Evolutionary conservation across 2,797 vertebrate species (phyloP), one percentile per base, ranked within the genome.

Genomic region (Aotus griseimembra): DNA sequence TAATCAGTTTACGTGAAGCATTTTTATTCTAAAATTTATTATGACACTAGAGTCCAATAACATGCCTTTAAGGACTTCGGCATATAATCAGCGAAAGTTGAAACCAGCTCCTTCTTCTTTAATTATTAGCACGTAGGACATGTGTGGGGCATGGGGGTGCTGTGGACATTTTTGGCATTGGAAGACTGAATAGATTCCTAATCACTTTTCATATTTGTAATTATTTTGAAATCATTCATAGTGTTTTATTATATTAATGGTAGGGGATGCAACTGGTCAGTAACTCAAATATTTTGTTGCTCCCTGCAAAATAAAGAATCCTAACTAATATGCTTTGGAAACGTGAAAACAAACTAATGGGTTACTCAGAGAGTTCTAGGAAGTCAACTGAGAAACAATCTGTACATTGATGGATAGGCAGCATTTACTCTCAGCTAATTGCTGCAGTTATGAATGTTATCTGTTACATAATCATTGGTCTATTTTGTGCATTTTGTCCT

Each of bases 281-380:
- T 73, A 93, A 94, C 88, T 67, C 86, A 80, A 14, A 52, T 48
- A 48, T 92, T 85, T 86, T 79, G 10, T 50, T 90, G 64, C 70
- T 96, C 7, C 64, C 22, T 88, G 36, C 33, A 96, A 61, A 58
- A 73, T 36, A 93, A 94, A 17, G 28, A 90, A 50, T 28, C 6
- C 50, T 96, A 10, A 91, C 20, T 57, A 93, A 76, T 3, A 57
- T 24, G 70, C 72, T 95, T 80, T n/a, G 90, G 88, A 96, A 96
- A 96, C 41, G 89, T 90, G 39, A 46, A 94, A 81, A 57, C 44
- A 79, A 83, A 75, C 67, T 80, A 90, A 72, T 30, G 7, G 22
- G 20, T 80, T 77, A 52, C 81, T 57, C 46, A 83, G 39, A 88
- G 26, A 79, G 26, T 33, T 7, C 20, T 39, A 87, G 57, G 28